Evolutionary conservation across 2,888 invertebrate species (phyloP).

Genomic region (Watsonalla cultraria): DNA sequence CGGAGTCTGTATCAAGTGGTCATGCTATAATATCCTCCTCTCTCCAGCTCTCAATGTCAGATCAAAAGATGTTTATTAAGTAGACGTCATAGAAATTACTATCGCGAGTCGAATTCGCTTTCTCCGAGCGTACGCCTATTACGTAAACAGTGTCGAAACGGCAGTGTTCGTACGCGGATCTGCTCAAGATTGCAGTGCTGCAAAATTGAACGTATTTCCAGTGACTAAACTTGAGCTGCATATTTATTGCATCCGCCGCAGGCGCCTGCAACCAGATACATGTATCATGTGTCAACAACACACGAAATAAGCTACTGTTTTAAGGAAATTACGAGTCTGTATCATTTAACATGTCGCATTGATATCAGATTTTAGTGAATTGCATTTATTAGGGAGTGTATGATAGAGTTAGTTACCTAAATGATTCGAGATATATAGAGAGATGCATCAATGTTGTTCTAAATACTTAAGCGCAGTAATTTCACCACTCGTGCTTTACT

Average conservation of each 20-base stretch:
- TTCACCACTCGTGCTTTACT: too few relatives aligned
- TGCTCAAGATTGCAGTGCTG: conserved; percentile 22
- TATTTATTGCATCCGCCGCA: conserved; percentile 1
- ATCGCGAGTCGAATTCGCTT: conserved; percentile 34
- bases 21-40: background rate
- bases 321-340: too few relatives aligned
- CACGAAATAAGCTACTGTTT: background rate
- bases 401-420: too few relatives aligned
- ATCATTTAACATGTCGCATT: too few relatives aligned
- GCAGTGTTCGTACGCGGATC: conserved; percentile 30
- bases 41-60: conserved; percentile 21
- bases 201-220: conserved; percentile 14
- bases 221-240: conserved; percentile 7
- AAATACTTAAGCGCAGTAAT: too few relatives aligned
- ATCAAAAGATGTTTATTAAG: conserved; percentile 23
- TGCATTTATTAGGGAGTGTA: too few relatives aligned
- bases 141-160: conserved; percentile 40
- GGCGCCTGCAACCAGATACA: background rate
- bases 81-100: conserved; percentile 31
- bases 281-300: background rate
- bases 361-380: too few relatives aligned
- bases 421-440: too few relatives aligned
- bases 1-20: too few relatives aligned
- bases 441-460: too few relatives aligned
- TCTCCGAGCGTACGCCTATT: conserved; percentile 35